phyloP scores from a whole-genome alignment of 2,888 invertebrate genomes.

The Drosophila algonquin region DNA sequence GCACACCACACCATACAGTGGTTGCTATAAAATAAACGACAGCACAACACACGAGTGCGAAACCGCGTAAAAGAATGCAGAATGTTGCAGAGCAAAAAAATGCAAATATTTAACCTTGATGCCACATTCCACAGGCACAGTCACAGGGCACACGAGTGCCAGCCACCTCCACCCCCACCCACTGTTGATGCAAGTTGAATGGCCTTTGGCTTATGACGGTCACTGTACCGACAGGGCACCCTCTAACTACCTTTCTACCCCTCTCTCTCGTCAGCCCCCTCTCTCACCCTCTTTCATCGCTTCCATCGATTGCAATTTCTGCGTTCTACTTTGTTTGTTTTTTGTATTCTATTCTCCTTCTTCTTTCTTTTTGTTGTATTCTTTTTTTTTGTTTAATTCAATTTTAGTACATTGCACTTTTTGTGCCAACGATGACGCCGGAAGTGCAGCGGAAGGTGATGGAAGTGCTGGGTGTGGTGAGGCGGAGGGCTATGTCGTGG shows the following conservation, averaged over 20 bases:
- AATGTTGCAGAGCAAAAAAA: conserved; percentile 53
- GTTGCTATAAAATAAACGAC: conserved; percentile 18
- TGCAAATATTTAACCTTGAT: conserved; percentile 77
- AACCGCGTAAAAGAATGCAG: conserved; percentile 2
- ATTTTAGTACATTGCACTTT: conserved; percentile 79
- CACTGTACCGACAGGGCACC: conserved; percentile 45
- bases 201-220: conserved; percentile 63
- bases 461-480: conserved; percentile 14
- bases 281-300: neutral
- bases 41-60: conserved; percentile 15
- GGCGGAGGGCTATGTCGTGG: conserved; percentile 5
- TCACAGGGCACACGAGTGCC: conserved; percentile 7
- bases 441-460: conserved; percentile 65
- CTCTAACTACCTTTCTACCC: conserved; percentile 21
- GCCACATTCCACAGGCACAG: conserved; percentile 56
- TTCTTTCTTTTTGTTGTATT: conserved; percentile 21
- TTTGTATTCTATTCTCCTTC: conserved; percentile 25
- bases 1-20: neutral
- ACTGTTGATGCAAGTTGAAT: conserved; percentile 61
- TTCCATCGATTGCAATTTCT: conserved; percentile 43
- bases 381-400: conserved; percentile 72
- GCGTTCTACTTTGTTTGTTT: conserved; percentile 54
- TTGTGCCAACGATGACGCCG: conserved; percentile 63
- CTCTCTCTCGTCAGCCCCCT: neutral
- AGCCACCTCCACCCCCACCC: neutral